Conservation (phyloP, 2,113 vertebrate species). For the Blennius ocellaris region DNA sequence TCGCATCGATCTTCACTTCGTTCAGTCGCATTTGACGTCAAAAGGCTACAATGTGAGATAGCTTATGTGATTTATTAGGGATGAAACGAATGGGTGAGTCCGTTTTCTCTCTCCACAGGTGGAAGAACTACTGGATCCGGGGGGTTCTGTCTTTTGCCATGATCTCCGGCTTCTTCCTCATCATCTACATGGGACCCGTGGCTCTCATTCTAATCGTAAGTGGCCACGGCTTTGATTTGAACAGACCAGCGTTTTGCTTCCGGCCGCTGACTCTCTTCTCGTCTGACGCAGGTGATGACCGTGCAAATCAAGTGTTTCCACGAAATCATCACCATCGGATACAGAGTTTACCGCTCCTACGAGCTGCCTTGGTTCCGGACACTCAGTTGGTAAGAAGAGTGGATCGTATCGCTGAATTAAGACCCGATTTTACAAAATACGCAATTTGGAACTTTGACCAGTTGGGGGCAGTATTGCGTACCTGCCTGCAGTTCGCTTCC, state of each 20-base stretch:
- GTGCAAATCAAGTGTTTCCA: constrained; percentile 99
- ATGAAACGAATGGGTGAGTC: too few species aligned
- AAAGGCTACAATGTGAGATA: too few species aligned
- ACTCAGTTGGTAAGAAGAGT: constrained; percentile 91
- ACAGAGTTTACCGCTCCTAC: constrained; percentile 96
- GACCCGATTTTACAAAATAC: too few species aligned
- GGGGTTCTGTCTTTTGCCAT: constrained; percentile 94
- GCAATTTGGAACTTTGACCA: too few species aligned
- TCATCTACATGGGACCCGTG: constrained; percentile 95
- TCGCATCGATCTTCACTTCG: too few species aligned
- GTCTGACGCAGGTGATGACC: constrained; percentile 88
- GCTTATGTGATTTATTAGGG: too few species aligned
- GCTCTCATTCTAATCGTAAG: constrained; percentile 88
- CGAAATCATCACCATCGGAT: constrained; percentile 98
- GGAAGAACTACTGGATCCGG: constrained; percentile 99
- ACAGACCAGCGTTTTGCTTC: neutral
- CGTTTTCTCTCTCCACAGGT: constrained; percentile 80
- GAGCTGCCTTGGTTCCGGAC: constrained; percentile 97
- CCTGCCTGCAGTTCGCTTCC: too few species aligned
- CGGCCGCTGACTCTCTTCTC: neutral
- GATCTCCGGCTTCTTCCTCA: constrained; percentile 92
- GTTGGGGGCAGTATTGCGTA: too few species aligned
- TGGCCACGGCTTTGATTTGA: neutral
- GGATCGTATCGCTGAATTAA: neutral
- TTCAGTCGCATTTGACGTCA: too few species aligned